These are phyloP conservation scores for Drosophila lacertosa DNA, from an alignment of 1,140 invertebrate species.

Conservation along the genomic window DNA sequence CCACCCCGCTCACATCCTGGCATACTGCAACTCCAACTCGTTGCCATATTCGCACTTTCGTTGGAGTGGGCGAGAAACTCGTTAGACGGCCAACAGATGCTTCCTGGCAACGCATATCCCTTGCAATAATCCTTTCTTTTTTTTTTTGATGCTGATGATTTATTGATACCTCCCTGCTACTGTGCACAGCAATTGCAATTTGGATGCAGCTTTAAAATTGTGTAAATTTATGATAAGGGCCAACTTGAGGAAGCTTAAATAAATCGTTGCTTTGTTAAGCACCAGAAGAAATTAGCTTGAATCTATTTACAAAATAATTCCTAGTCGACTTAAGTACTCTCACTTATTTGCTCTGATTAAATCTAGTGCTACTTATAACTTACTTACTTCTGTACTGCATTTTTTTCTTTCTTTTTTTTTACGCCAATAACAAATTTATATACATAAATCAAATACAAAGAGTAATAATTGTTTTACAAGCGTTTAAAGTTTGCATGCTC, in stretches of 20 bases:
- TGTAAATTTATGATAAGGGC: too few species aligned
- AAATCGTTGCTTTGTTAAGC: too few species aligned
- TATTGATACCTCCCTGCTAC: constrained; percentile 54
- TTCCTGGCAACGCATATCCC: constrained; percentile 46
- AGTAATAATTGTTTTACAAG: too few species aligned
- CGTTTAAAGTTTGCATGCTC: constrained; percentile 11
- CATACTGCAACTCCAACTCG: constrained; percentile 22
- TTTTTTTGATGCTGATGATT: constrained; percentile 54
- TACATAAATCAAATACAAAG: too few species aligned
- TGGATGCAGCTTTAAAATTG: constrained; percentile 11
- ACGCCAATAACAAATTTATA: too few species aligned
- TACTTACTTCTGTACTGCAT: too few species aligned
- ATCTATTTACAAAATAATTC: not conserved
- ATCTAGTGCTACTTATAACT: too few species aligned
- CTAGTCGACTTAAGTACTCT: too few species aligned
- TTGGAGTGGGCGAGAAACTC: constrained; percentile 48
- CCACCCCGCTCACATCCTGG: constrained; percentile 13
- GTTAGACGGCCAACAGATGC: constrained; percentile 52
- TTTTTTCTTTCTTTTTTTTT: not conserved
- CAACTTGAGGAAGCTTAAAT: too few species aligned
- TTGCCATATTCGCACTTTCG: constrained; percentile 63
- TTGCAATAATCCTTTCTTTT: constrained; percentile 57
- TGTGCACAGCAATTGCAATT: not conserved
- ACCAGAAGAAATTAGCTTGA: too few species aligned
- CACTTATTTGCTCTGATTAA: too few species aligned